Percentiles rank a stretch among this genome's conserved stretches.
Conservation (phyloP, 1,140 invertebrate genomes). For the Bombus polaris region DNA sequence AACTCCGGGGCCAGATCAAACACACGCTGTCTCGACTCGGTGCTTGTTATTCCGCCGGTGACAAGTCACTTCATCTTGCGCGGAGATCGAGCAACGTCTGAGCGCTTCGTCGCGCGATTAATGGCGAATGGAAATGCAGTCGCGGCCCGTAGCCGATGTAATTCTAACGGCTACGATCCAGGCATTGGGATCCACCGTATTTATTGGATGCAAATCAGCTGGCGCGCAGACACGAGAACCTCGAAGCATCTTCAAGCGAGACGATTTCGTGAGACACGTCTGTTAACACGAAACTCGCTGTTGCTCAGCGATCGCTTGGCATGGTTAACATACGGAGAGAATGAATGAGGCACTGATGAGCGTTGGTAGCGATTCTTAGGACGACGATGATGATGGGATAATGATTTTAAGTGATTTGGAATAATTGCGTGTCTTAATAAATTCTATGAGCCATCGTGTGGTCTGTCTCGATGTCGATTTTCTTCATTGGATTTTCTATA, state of each 20-base stretch:
- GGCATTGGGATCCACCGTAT: constrained; percentile 7
- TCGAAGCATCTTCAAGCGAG: not conserved
- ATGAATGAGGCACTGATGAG: constrained; percentile 7
- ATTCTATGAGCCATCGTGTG: no score
- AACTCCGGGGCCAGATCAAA: constrained; percentile 54
- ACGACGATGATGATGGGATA: not conserved
- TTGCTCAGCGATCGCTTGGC: not conserved
- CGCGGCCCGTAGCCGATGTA: constrained; percentile 16
- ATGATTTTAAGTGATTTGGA: not conserved
- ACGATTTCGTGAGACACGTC: not conserved
- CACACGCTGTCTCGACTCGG: constrained; percentile 36
- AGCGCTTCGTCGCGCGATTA: constrained; percentile 40
- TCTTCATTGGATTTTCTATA: no score
- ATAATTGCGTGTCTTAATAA: no score
- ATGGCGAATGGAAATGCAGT: constrained; percentile 57
- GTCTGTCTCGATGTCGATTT: no score
- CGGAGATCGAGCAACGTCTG: constrained; percentile 26
- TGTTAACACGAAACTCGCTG: constrained; percentile 1
- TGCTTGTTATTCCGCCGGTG: constrained; percentile 55
- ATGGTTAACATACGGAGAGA: not conserved
- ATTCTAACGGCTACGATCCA: constrained; percentile 21
- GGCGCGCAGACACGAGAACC: not conserved
- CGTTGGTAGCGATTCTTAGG: not conserved
- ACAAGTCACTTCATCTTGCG: constrained; percentile 46
- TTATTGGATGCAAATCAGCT: constrained; percentile 46